Conservation (phyloP, 2,797 vertebrate genomes). For the Malurus leucopterus region DNA sequence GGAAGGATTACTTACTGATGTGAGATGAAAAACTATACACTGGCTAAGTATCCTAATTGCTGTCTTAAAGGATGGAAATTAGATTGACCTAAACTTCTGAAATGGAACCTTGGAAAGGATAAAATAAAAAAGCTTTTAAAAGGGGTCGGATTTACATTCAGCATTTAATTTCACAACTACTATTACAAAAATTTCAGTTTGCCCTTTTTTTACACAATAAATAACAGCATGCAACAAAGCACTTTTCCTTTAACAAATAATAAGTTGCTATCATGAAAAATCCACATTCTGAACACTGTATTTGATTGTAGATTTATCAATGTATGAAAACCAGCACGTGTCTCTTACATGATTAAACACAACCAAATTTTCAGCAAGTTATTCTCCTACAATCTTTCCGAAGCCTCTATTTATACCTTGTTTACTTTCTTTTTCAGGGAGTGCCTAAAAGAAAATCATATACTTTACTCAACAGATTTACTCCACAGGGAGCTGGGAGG, state of each 20-base stretch:
- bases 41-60: neutral
- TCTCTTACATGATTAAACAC: neutral
- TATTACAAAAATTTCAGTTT: neutral
- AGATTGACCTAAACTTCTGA: neutral
- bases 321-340: neutral
- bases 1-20: neutral
- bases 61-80: neutral
- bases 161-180: neutral
- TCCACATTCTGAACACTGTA: neutral
- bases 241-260: neutral
- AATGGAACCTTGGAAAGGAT: neutral
- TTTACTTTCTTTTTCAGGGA: neutral
- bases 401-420: neutral
- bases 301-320: neutral
- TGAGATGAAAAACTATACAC: neutral
- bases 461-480: neutral
- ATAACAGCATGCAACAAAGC: neutral
- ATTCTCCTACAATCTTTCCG: neutral
- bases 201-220: neutral
- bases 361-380: neutral
- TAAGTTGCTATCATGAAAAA: neutral
- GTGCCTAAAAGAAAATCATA: neutral
- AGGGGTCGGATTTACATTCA: neutral
- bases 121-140: neutral
- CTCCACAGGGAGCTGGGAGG: fast-evolving